A percentile compares a stretch with the other conserved stretches of the same genome.
These are phyloP conservation scores for Serrognathus titanus DNA, from an alignment of 2,888 invertebrate genomes.

Conservation along the genomic window DNA sequence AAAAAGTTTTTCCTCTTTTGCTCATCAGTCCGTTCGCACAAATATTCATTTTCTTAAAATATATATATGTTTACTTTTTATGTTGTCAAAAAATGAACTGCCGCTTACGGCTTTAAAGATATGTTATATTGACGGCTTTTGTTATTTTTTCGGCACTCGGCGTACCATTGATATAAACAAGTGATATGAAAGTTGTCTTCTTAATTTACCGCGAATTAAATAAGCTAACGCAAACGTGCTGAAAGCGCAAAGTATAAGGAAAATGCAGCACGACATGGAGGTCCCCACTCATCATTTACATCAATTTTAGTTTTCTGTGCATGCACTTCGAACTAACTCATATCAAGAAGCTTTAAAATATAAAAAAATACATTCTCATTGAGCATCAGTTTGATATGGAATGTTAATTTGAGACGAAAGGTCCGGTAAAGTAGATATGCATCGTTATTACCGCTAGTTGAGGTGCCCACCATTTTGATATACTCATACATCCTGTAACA, in stretches of 20 bases:
- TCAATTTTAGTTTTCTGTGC: not conserved
- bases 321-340: not conserved
- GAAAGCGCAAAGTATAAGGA: too few relatives aligned
- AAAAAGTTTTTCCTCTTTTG: not conserved
- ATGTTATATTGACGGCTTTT: conserved; percentile 34
- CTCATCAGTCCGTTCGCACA: conserved; percentile 22
- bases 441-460: conserved; percentile 46
- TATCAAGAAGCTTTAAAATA: conserved; percentile 12
- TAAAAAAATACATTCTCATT: conserved; percentile 14
- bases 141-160: conserved; percentile 13
- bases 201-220: not conserved
- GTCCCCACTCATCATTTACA: not conserved
- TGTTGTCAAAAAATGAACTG: conserved; percentile 22
- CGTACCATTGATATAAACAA: too few relatives aligned
- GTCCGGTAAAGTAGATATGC: conserved; percentile 43
- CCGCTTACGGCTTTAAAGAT: conserved; percentile 26
- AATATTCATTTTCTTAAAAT: conserved; percentile 27
- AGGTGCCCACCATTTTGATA: conserved; percentile 43
- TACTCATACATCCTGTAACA: conserved; percentile 48
- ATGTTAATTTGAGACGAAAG: conserved; percentile 40
- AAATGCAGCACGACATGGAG: too few relatives aligned
- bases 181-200: not conserved
- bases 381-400: conserved; percentile 8
- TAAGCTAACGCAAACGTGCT: not conserved
- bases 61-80: conserved; percentile 19